Percentiles rank a stretch among this genome's conserved stretches.
Evolutionary conservation across 2,888 invertebrate species (phyloP).

Genomic region (Polyploca ridens): DNA sequence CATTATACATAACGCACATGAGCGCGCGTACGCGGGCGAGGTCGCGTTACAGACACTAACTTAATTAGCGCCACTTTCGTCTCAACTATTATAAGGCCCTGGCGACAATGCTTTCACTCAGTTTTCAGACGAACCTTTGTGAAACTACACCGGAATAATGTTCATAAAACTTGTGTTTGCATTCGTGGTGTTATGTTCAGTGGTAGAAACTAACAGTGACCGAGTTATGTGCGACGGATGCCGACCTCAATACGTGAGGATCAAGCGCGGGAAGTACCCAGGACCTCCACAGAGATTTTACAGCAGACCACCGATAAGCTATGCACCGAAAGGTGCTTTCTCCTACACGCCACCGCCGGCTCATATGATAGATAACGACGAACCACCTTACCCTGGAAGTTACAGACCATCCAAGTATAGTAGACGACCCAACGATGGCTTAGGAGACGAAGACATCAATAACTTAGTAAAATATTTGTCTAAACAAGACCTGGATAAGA

Average conservation of each 20-base stretch:
- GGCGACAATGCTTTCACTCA: conserved; percentile 59
- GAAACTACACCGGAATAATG: conserved; percentile 26
- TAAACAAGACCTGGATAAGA: conserved; percentile 70
- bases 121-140: conserved; percentile 51
- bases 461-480: conserved; percentile 70
- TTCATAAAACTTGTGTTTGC: conserved; percentile 27
- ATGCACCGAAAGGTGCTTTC: conserved; percentile 52
- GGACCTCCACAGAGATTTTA: conserved; percentile 60
- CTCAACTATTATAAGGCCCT: conserved; percentile 69
- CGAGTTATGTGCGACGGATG: conserved; percentile 42
- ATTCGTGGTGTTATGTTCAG: conserved; percentile 45
- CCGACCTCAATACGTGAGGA: conserved; percentile 45
- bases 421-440: conserved; percentile 60
- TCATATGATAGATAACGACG: conserved; percentile 49
- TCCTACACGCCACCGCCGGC: conserved; percentile 70
- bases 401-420: conserved; percentile 62
- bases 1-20: conserved; percentile 20
- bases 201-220: conserved; percentile 48
- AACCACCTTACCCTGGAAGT: conserved; percentile 36
- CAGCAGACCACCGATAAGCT: conserved; percentile 54
- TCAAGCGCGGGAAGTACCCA: conserved; percentile 68
- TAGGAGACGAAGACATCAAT: conserved; percentile 67
- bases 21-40: conserved; percentile 20
- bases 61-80: conserved; percentile 76
- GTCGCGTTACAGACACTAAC: conserved; percentile 54